These are phyloP conservation scores for Steinernema carpocapsae DNA, from an alignment of 2,888 invertebrate genomes.

Conservation along the genomic window DNA sequence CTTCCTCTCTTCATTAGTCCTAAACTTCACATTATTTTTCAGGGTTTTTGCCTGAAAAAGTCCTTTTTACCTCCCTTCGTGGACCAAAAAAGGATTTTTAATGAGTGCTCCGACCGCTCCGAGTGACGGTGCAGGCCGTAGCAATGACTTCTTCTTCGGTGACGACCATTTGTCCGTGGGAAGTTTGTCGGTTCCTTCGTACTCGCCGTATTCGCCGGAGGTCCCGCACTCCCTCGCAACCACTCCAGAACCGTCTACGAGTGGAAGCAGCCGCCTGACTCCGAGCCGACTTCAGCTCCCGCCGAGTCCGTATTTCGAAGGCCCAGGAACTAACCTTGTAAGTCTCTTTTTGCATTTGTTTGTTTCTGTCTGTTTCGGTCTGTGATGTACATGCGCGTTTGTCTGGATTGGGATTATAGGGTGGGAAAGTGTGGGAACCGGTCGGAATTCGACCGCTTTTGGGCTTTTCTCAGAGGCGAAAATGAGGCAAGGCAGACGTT, in stretches of 20 bases:
- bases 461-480: no score
- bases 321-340: constrained; percentile 17
- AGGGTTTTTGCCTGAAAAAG: constrained; percentile 30
- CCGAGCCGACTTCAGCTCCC: constrained; percentile 25
- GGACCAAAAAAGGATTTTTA: constrained; percentile 1
- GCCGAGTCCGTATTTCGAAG: constrained; percentile 25
- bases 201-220: constrained; percentile 27
- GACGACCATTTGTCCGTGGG: constrained; percentile 5
- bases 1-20: not conserved
- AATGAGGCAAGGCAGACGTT: no score
- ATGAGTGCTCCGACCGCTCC: constrained; percentile 16
- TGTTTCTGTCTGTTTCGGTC: no score
- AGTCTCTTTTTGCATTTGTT: not conserved
- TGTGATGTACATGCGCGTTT: no score
- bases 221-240: not conserved
- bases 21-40: not conserved
- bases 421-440: no score
- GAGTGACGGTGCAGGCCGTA: constrained; percentile 2
- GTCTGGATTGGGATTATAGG: no score
- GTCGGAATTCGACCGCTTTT: no score
- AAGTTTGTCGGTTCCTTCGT: constrained; percentile 15
- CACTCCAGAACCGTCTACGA: constrained; percentile 13
- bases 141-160: constrained; percentile 33
- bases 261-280: not conserved
- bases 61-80: not conserved